phyloP scores from a whole-genome alignment of 2,888 invertebrate species.

The Drosophila monieri region DNA sequence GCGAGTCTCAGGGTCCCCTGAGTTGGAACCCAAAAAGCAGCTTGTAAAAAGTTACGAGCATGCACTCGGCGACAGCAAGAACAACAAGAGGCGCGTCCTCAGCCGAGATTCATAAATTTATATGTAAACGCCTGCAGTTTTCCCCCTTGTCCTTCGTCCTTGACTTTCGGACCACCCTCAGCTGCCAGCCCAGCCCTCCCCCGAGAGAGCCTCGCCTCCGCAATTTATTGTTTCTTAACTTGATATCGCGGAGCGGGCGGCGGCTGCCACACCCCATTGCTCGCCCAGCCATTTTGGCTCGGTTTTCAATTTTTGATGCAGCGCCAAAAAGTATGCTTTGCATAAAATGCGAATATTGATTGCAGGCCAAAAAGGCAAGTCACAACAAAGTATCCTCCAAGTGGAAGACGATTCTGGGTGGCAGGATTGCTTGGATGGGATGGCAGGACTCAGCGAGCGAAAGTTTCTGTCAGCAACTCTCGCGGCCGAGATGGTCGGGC shows the following conservation, averaged over 20 bases:
- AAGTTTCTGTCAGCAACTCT: slow-evolving; percentile 23
- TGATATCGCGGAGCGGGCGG: slow-evolving; percentile 56
- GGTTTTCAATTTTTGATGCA: slow-evolving; percentile 60
- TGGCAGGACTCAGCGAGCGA: background rate
- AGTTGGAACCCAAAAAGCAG: slow-evolving; percentile 33
- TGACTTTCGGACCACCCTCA: slow-evolving; percentile 17
- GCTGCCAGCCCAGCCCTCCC: slow-evolving; percentile 10
- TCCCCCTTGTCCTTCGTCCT: slow-evolving; percentile 43
- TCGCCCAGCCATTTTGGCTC: slow-evolving; percentile 15
- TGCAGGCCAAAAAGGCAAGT: slow-evolving; percentile 54
- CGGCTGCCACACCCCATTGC: slow-evolving; percentile 56
- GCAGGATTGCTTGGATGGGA: slow-evolving; percentile 3
- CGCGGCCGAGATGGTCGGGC: slow-evolving; percentile 20
- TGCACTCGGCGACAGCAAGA: slow-evolving; percentile 54
- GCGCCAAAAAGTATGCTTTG: slow-evolving; percentile 68
- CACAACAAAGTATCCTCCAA: slow-evolving; percentile 29
- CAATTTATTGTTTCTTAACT: slow-evolving; percentile 73
- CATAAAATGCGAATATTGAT: slow-evolving; percentile 66
- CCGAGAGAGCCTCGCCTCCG: slow-evolving; percentile 21
- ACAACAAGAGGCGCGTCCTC: slow-evolving; percentile 18
- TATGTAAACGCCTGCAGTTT: slow-evolving; percentile 65
- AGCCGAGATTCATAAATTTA: slow-evolving; percentile 65
- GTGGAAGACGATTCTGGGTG: background rate
- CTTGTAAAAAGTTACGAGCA: slow-evolving; percentile 64
- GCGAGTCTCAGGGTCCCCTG: slow-evolving; percentile 69